These are phyloP conservation scores for Argyrosomus japonicus DNA, from an alignment of 2,113 vertebrate genomes.

Conservation along the genomic window DNA sequence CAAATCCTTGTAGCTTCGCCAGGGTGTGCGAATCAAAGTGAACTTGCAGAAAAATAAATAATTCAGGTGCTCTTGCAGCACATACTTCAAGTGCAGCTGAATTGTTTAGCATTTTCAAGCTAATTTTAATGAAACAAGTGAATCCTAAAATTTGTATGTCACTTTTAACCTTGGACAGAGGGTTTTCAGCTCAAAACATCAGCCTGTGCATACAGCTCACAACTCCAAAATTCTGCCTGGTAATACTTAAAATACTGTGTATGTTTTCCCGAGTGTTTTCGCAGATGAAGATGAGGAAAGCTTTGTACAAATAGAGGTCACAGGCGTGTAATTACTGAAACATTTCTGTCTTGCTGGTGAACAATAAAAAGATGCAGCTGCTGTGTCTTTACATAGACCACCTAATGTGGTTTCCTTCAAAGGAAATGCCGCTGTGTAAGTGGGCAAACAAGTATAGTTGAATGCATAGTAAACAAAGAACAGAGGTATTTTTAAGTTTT, in stretches of 20 bases:
- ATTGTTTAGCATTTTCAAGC: constrained; percentile 20
- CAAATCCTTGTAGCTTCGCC: constrained; percentile 18
- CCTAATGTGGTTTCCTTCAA: constrained; percentile 14
- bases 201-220: not conserved
- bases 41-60: constrained; percentile 22
- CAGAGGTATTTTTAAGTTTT: constrained; percentile 31
- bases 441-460: constrained; percentile 15
- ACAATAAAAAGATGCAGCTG: constrained; percentile 49
- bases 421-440: constrained; percentile 3
- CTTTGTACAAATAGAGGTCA: constrained; percentile 18
- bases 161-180: not conserved
- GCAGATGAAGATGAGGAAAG: constrained; percentile 1
- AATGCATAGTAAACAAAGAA: constrained; percentile 51
- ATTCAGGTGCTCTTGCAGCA: constrained; percentile 32
- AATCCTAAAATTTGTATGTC: not conserved
- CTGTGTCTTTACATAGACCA: constrained; percentile 32
- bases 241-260: not conserved
- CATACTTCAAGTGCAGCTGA: not conserved
- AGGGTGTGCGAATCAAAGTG: constrained; percentile 35
- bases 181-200: not conserved
- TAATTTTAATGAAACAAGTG: not conserved
- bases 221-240: not conserved
- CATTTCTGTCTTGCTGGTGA: constrained; percentile 21
- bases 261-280: not conserved
- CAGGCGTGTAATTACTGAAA: constrained; percentile 40